Evolutionary conservation across 2,797 vertebrate species (phyloP), one percentile per base, ranked within the genome.

Genomic region (Pempheris klunzingeri): DNA sequence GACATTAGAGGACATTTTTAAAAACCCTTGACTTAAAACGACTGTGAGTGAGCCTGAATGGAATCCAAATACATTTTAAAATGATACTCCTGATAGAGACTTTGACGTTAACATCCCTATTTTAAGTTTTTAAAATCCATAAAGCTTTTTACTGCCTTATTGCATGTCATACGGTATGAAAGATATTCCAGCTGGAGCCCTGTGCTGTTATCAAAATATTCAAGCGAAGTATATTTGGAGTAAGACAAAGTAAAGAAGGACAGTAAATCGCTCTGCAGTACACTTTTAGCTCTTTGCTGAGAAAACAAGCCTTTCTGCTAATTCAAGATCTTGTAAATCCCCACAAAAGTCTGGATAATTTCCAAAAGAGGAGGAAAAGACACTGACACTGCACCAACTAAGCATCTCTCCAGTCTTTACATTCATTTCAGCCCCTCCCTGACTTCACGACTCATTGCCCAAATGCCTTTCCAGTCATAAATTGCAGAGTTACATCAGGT

Each of bases 391-490:
- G 60, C 70, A 78, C 39, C 58, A 69, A 8, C 69, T 12, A 60
- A 75, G 70, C 69, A 77, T 76, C 74, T 72, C 44, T 62, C n/a
- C 54, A 53, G 36, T 63, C 68, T 76, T 30, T 58, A n/a, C 17
- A 26, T 28, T 61, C 67, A 46, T 43, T 39, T 63, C 59, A 71
- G 53, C 64, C 44, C 28, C 69, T 67, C 52, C 59, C 58, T 53
- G 68, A 63, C 52, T 58, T 65, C 55, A 78, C 36, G 2, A 65
- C 70, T 76, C 53, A 76, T 59, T 81, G 28, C 64, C 64, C 52
- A 77, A 82, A 83, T 83, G 67, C 71, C n/a, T 59, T 72, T 64
- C 54, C 1, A 12, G 61, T 77, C 69, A 65, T 82, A 78, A 74
- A 82, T 75, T 54, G 32, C 44, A 32, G 15, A 43, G 34, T 71